Evolutionary conservation across 2,113 vertebrate species (phyloP).

Genomic region (Nerophis ophidion): DNA sequence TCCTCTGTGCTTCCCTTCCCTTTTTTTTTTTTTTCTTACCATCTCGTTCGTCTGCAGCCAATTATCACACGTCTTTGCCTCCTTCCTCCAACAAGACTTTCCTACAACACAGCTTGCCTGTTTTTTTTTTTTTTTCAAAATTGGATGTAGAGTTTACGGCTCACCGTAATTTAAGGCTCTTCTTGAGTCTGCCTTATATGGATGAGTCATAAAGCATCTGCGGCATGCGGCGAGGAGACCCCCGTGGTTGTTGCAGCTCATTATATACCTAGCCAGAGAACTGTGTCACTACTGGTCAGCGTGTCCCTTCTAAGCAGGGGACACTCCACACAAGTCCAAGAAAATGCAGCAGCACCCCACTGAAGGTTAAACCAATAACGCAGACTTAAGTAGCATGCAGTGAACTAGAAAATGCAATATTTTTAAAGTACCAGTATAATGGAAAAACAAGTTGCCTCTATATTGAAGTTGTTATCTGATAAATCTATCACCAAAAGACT

Average conservation of each 20-base stretch:
- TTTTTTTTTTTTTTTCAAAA: slow-evolving; percentile 1
- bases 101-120: slow-evolving; percentile 7
- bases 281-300: slow-evolving; percentile 12
- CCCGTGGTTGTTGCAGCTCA: slow-evolving; percentile 36
- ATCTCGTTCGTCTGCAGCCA: slow-evolving; percentile 49
- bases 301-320: slow-evolving; percentile 2
- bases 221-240: slow-evolving; percentile 10
- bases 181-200: slow-evolving; percentile 5
- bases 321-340: slow-evolving; percentile 11
- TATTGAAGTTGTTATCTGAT: too few species aligned
- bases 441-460: too few species aligned
- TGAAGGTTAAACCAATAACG: slow-evolving; percentile 8
- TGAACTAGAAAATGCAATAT: slow-evolving; percentile 2
- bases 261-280: slow-evolving; percentile 42
- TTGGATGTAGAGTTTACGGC: slow-evolving; percentile 1
- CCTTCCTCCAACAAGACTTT: slow-evolving; percentile 13
- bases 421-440: background rate
- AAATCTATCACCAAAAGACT: too few species aligned
- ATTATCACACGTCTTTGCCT: slow-evolving; percentile 50
- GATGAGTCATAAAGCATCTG: slow-evolving; percentile 15
- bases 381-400: background rate
- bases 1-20: background rate
- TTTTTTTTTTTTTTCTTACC: background rate
- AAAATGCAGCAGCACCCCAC: slow-evolving; percentile 37
- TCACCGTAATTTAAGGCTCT: slow-evolving; percentile 4